A percentile compares a stretch with the other conserved stretches of the same genome.
These are phyloP conservation scores for Syngnathoides biaculeatus DNA, from an alignment of 2,113 vertebrate genomes.

Conservation along the genomic window DNA sequence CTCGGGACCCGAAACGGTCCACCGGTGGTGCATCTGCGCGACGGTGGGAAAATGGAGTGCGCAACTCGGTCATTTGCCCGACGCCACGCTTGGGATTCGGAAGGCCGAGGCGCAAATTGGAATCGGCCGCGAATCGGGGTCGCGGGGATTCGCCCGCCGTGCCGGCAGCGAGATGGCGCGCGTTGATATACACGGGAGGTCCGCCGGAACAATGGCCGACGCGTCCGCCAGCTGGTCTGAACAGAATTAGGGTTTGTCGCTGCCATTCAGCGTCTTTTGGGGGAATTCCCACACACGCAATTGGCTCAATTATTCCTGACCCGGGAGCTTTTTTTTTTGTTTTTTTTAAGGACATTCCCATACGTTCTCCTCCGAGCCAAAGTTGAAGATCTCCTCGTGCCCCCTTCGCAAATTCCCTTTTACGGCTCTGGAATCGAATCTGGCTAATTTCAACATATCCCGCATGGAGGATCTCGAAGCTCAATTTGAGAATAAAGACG, in stretches of 20 bases:
- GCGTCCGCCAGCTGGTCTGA: slow-evolving; percentile 5
- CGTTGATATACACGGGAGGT: slow-evolving; percentile 22
- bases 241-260: slow-evolving; percentile 12
- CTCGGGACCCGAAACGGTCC: slow-evolving; percentile 59
- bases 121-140: slow-evolving; percentile 69
- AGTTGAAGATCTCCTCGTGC: slow-evolving; percentile 51
- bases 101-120: slow-evolving; percentile 65
- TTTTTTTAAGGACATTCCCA: slow-evolving; percentile 37
- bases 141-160: slow-evolving; percentile 12
- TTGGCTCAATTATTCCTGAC: slow-evolving; percentile 13
- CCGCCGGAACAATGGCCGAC: slow-evolving; percentile 28
- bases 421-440: slow-evolving; percentile 64
- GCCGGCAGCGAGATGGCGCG: not conserved
- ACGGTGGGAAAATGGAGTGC: slow-evolving; percentile 67
- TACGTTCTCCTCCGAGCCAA: slow-evolving; percentile 41
- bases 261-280: slow-evolving; percentile 18
- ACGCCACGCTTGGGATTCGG: slow-evolving; percentile 63
- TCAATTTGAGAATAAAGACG: slow-evolving; percentile 56
- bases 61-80: slow-evolving; percentile 69
- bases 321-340: not conserved
- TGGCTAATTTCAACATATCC: slow-evolving; percentile 68
- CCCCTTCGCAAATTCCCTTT: slow-evolving; percentile 51
- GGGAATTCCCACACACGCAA: slow-evolving; percentile 10
- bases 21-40: slow-evolving; percentile 64
- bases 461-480: slow-evolving; percentile 57